Evolutionary conservation across 2,113 vertebrate genomes (phyloP), one percentile per base, ranked within the genome.

Genomic region (Rhabdornis inornatus): DNA sequence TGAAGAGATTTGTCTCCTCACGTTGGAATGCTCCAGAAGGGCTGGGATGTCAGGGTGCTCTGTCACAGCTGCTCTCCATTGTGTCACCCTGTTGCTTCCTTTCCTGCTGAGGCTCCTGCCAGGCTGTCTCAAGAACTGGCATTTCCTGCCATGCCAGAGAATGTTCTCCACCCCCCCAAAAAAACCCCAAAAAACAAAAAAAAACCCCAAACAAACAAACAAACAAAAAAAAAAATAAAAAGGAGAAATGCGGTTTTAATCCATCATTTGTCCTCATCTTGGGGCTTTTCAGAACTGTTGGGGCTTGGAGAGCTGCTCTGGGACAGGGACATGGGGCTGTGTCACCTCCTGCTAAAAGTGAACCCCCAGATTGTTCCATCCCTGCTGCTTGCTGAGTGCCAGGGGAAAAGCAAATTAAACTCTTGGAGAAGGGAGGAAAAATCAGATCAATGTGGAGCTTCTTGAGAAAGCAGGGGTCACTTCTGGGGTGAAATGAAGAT

Each of bases 361-460:
- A 50, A 39, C 50, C 9, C 39, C 24, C 11, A 1, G 9, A 6
- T 21, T 39, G 40, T 22, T 42, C 68, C 65, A 13, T 63, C 27
- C 27, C 31, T 65, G 45, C 35, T 69, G 27, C 52, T 75, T 33
- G 44, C 60, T 19, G 47, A 74, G 77, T 27, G 37, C 24, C 6
- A 13, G 42, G 23, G 15, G 13, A 13, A 56, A 61, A 70, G 11
- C 19, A 9, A 85, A 39, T 30, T 72, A n/a, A 70, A 14, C 20
- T 47, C 9, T 24, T 52, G n/a, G 17, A 44, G 9, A 16, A 20
- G 4, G 3, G 2, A 0, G 0, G 1, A 1, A 27, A 31, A 60
- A 35, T 5, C 13, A 33, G 37, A 20, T 53, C n/a, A 6, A 0
- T 4, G 9, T 50, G 56, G 75, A 77, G 45, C 30, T 88, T 57